Evolutionary conservation across 2,113 vertebrate species (phyloP), one percentile per base, ranked within the genome.

Genomic region (Misgurnus anguillicaudatus): DNA sequence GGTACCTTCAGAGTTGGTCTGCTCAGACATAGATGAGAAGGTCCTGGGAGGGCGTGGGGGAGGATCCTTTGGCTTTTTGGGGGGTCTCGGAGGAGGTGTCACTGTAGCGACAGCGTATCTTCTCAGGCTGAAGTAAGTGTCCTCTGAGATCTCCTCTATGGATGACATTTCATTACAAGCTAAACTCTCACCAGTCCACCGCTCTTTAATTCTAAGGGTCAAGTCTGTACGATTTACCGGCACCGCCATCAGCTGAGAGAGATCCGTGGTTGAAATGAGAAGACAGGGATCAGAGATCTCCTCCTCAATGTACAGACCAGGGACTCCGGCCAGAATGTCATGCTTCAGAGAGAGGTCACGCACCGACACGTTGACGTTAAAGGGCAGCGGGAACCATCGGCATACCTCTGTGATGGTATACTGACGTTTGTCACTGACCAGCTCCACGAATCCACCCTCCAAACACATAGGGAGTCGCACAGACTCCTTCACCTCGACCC

Each of bases 381-480:
- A 95, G 41, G 94, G 95, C 36, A 95, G 80, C 9, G 1, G 84
- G 75, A 95, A 95, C 65, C 89, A 84, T 57, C 87, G 79, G 78
- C 91, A 93, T 19, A 96, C 87, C 65, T 94, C 92, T 0, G 87
- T 87, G 75, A 96, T 80, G 51, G 91, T 84, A 64, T 95, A 95
- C 77, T 90, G 92, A 11, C 90, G 93, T 82, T 92, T 93, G 71
- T 96, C 95, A 17, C 94, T 93, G 68, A 95, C 84, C 51, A 95
- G 90, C 85, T 96, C 95, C n/a, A 94, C 90, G 76, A 95, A 96
- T 71, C 90, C 84, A 3, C 95, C 94, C 82, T 95, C 94, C 89
- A 94, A 86, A 82, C 90, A 93, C 88, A 95, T 87, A 47, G 94
- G 94, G 66, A 96, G 90, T n/a, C 87, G 71, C 1, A 91, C 89